phyloP scores from a whole-genome alignment of 37 sponge, comb jelly and placozoan species.

The Chondrilla cf. caribensis region DNA sequence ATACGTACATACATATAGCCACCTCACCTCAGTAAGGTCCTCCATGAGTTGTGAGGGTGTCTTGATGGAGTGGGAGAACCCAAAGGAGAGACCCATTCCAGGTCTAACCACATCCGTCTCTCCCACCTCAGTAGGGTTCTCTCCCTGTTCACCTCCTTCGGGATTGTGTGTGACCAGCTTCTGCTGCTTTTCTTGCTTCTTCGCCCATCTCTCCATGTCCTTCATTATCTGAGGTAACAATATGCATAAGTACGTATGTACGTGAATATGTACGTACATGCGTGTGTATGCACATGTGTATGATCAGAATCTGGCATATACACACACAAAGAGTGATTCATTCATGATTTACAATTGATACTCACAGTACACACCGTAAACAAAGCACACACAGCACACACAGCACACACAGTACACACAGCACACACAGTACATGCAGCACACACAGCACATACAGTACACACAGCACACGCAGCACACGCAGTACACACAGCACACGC shows the following conservation, averaged over 20 bases:
- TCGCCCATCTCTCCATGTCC: slow-evolving; percentile 99
- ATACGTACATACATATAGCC: background rate
- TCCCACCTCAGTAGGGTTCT: slow-evolving; percentile 13
- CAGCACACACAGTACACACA: too few relatives aligned
- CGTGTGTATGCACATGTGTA: background rate
- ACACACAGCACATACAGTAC: too few relatives aligned
- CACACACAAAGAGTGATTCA: too few relatives aligned
- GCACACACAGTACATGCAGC: too few relatives aligned
- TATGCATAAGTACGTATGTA: background rate
- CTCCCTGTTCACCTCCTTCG: background rate
- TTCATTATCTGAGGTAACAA: slow-evolving; percentile 75
- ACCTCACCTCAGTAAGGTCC: background rate
- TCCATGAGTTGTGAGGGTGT: background rate
- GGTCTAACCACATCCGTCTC: slow-evolving; percentile 22
- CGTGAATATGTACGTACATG: background rate
- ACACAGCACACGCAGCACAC: too few relatives aligned
- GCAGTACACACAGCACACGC: too few relatives aligned
- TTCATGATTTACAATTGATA: too few relatives aligned
- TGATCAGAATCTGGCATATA: too few relatives aligned
- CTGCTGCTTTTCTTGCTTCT: slow-evolving; percentile 80
- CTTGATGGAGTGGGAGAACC: background rate
- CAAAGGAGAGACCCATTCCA: slow-evolving; percentile 27
- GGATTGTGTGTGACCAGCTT: slow-evolving; percentile 23
- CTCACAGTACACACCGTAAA: too few relatives aligned
- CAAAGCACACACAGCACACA: too few relatives aligned